Evolutionary conservation across 2,888 invertebrate genomes (phyloP).

Genomic region (Sympetrum striolatum): DNA sequence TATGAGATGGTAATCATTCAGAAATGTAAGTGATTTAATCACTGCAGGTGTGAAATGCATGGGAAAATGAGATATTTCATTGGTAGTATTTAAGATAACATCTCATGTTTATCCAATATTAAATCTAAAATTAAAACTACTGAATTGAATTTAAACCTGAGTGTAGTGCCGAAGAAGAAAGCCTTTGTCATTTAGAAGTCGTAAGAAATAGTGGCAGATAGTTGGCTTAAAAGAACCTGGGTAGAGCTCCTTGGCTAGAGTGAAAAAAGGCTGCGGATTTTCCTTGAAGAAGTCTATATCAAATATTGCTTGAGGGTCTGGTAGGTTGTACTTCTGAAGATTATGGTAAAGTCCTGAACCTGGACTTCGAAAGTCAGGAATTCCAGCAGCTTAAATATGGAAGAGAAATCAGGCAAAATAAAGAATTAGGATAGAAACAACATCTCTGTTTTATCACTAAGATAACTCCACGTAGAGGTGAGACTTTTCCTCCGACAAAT

Average conservation of each 20-base stretch:
- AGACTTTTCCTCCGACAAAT: no score
- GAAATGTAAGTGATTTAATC: no score
- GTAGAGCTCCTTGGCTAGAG: conserved; percentile 86
- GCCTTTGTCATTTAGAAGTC: conserved; percentile 81
- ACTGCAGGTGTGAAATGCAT: no score
- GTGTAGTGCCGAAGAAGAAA: conserved; percentile 64
- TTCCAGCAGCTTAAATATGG: conserved; percentile 78
- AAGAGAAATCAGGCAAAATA: background rate
- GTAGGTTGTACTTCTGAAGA: conserved; percentile 87
- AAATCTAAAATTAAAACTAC: no score
- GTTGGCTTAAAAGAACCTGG: conserved; percentile 91
- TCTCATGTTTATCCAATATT: no score
- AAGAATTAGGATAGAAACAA: background rate
- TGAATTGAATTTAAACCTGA: conserved; percentile 57
- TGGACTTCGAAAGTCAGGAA: conserved; percentile 95
- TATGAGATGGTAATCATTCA: no score
- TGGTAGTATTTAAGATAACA: no score
- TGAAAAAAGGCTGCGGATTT: conserved; percentile 93
- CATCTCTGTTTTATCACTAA: no score
- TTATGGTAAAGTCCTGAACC: conserved; percentile 92
- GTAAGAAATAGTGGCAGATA: conserved; percentile 88
- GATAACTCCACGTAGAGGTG: no score
- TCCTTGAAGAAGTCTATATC: conserved; percentile 84
- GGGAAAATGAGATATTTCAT: no score
- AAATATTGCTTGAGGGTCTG: conserved; percentile 91